These are phyloP conservation scores for Calcarius lapponicus DNA, from an alignment of 2,797 vertebrate species.

Conservation along the genomic window DNA sequence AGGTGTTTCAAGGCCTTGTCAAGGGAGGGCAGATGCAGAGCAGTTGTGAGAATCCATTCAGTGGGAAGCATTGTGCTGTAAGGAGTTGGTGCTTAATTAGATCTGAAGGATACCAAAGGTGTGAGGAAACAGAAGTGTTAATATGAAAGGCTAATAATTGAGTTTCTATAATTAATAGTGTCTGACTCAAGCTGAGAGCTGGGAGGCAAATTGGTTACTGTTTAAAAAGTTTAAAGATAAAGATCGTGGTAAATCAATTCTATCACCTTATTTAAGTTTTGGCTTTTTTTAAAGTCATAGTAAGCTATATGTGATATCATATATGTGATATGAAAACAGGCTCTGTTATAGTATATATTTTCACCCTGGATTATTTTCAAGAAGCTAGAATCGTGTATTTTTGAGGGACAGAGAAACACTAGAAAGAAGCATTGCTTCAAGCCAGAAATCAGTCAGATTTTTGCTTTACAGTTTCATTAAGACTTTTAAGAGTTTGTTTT, in stretches of 20 bases:
- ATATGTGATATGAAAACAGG: neutral
- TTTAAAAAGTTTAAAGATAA: neutral
- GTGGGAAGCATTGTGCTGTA: accelerated
- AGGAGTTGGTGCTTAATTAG: neutral
- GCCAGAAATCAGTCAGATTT: neutral
- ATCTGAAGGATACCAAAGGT: neutral
- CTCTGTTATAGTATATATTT: neutral
- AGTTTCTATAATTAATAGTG: neutral
- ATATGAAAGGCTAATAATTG: neutral
- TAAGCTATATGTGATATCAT: neutral
- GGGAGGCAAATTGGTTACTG: neutral
- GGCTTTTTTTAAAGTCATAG: neutral
- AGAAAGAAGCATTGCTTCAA: neutral
- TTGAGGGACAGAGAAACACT: neutral
- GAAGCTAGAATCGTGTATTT: neutral
- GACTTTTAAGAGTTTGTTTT: neutral
- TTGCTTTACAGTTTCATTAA: neutral
- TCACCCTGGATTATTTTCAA: neutral
- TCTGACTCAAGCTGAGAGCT: neutral
- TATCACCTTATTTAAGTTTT: neutral
- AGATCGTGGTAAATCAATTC: neutral
- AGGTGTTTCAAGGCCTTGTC: neutral
- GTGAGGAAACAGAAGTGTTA: neutral
- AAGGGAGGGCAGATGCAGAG: neutral
- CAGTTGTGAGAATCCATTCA: neutral